Conservation (phyloP, 2,888 invertebrate genomes). For the Stomorhina lunata region DNA sequence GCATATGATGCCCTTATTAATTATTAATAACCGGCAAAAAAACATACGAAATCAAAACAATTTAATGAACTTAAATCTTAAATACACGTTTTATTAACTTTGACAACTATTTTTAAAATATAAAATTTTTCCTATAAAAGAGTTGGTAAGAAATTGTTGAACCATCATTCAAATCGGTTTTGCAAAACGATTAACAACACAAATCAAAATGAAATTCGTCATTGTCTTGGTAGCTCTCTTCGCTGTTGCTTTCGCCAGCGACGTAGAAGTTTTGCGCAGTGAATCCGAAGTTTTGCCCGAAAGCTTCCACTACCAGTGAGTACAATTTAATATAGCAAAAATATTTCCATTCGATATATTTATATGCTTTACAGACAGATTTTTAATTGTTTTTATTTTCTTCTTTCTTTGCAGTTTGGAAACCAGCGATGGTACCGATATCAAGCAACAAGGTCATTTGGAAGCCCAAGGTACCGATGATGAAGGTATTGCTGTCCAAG, state of each 20-base stretch:
- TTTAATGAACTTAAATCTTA: too few relatives aligned
- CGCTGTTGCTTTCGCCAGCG: conserved; percentile 57
- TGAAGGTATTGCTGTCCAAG: conserved; percentile 45
- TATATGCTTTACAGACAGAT: neutral
- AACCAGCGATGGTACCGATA: conserved; percentile 55
- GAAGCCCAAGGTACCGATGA: conserved; percentile 40
- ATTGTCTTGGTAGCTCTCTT: conserved; percentile 63
- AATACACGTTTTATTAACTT: too few relatives aligned
- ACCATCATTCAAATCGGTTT: conserved; percentile 33
- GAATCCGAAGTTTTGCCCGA: conserved; percentile 58
- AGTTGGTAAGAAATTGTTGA: neutral
- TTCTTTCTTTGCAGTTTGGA: conserved; percentile 29
- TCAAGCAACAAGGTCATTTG: conserved; percentile 38
- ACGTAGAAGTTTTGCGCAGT: conserved; percentile 32
- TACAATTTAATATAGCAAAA: too few relatives aligned
- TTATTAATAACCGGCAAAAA: too few relatives aligned
- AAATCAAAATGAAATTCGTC: conserved; percentile 62
- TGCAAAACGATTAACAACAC: conserved; percentile 17
- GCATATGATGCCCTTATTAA: too few relatives aligned
- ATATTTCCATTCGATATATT: too few relatives aligned
- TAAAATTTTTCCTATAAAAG: conserved; percentile 34
- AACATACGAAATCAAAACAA: too few relatives aligned
- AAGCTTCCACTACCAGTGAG: conserved; percentile 52
- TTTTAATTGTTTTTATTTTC: too few relatives aligned
- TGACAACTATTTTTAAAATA: too few relatives aligned